These are phyloP conservation scores for Melolontha melolontha DNA, from an alignment of 2,888 invertebrate genomes.

Conservation along the genomic window DNA sequence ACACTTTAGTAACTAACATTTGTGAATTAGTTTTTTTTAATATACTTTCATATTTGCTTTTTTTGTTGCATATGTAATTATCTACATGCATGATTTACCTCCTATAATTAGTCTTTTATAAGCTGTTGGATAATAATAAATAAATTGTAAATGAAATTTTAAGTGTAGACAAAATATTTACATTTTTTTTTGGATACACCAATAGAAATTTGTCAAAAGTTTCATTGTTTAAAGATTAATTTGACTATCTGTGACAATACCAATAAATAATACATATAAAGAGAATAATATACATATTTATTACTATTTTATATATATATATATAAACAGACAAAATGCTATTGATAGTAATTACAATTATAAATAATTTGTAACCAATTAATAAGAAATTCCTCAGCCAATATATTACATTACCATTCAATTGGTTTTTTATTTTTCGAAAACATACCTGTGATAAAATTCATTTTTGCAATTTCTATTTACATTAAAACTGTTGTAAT, in stretches of 20 bases:
- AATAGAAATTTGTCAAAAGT: too few relatives aligned
- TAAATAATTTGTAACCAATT: slow-evolving; percentile 33
- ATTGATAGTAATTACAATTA: slow-evolving; percentile 42
- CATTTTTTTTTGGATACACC: too few relatives aligned
- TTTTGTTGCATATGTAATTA: too few relatives aligned
- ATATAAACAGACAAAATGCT: slow-evolving; percentile 55
- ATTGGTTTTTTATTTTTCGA: slow-evolving; percentile 18
- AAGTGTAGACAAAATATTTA: too few relatives aligned
- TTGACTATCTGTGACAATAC: background rate
- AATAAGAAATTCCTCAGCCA: slow-evolving; percentile 32
- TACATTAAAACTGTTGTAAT: slow-evolving; percentile 32
- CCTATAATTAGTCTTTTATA: too few relatives aligned
- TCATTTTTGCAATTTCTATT: slow-evolving; percentile 24
- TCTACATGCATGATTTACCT: too few relatives aligned
- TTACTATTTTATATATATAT: slow-evolving; percentile 47
- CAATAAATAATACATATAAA: slow-evolving; percentile 5
- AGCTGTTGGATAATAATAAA: too few relatives aligned
- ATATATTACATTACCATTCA: slow-evolving; percentile 27
- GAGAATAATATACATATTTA: slow-evolving; percentile 52
- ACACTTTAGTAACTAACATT: too few relatives aligned
- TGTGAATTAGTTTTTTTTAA: too few relatives aligned
- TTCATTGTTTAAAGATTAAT: too few relatives aligned
- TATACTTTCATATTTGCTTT: too few relatives aligned
- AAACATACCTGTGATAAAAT: slow-evolving; percentile 25
- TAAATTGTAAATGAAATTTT: too few relatives aligned